These are phyloP conservation scores for Podotricha telesiphe DNA, from an alignment of 2,888 invertebrate species.

Conservation along the genomic window DNA sequence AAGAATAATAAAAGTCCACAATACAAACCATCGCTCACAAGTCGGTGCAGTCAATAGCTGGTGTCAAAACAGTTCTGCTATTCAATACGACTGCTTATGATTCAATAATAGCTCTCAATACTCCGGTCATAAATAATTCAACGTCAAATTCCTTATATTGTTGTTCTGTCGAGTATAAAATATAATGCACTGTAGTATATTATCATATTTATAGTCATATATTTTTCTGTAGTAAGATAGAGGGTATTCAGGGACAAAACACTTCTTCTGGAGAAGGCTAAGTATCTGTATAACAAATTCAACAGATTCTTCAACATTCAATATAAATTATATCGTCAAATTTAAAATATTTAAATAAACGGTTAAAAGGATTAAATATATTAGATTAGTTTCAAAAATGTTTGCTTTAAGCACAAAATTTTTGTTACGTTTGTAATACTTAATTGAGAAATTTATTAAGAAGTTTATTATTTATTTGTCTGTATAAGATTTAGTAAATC, in stretches of 20 bases:
- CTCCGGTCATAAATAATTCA: slow-evolving; percentile 46
- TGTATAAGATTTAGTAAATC: not conserved
- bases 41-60: slow-evolving; percentile 77
- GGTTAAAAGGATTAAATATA: too few relatives aligned
- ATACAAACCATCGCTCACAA: slow-evolving; percentile 75
- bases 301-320: too few relatives aligned
- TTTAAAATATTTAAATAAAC: too few relatives aligned
- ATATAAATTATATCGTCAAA: too few relatives aligned
- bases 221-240: not conserved
- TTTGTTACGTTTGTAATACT: too few relatives aligned
- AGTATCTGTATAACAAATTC: not conserved
- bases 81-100: slow-evolving; percentile 75
- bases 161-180: slow-evolving; percentile 28
- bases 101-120: slow-evolving; percentile 62
- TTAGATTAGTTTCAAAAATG: too few relatives aligned
- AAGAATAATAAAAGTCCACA: slow-evolving; percentile 62
- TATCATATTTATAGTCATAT: slow-evolving; percentile 14
- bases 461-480: too few relatives aligned
- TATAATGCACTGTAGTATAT: not conserved
- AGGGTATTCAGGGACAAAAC: too few relatives aligned
- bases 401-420: too few relatives aligned
- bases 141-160: slow-evolving; percentile 41
- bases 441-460: too few relatives aligned
- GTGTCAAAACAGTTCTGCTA: slow-evolving; percentile 71
- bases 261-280: not conserved